phyloP scores from a whole-genome alignment of 2,113 vertebrate species.

The Apodemus sylvaticus region DNA sequence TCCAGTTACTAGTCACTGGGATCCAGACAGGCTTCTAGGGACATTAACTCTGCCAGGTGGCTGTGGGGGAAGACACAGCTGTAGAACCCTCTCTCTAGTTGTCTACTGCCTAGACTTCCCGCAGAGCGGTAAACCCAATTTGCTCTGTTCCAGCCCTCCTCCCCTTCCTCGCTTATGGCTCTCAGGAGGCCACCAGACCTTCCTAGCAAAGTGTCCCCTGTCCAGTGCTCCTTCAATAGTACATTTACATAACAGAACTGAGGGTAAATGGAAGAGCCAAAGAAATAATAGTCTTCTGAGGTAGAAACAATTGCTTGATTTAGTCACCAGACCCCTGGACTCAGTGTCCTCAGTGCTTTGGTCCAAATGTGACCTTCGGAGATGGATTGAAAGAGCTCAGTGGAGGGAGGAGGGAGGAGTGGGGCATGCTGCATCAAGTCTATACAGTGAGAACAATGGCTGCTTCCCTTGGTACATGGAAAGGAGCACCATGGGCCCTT shows the following conservation, averaged over 20 bases:
- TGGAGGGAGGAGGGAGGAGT: not conserved
- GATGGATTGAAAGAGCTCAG: not conserved
- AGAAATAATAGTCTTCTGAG: not conserved
- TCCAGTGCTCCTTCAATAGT: slow-evolving; percentile 1
- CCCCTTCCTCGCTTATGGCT: not conserved
- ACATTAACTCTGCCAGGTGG: too few species aligned
- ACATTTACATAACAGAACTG: slow-evolving; percentile 34
- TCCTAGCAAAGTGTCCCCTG: not conserved
- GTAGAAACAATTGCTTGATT: slow-evolving; percentile 52
- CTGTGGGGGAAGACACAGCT: not conserved
- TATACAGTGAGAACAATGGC: slow-evolving; percentile 1
- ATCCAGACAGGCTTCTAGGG: not conserved
- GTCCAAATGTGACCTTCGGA: slow-evolving; percentile 44
- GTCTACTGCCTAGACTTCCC: not conserved
- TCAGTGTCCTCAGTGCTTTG: not conserved
- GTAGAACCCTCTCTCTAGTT: too few species aligned
- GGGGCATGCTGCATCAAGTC: not conserved
- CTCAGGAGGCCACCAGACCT: not conserved
- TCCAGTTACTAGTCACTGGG: not conserved
- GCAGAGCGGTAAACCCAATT: not conserved
- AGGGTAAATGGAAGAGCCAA: not conserved
- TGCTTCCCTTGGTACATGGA: not conserved
- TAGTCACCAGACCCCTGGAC: not conserved
- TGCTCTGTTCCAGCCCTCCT: not conserved
- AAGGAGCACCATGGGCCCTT: not conserved